Evolutionary conservation across 2,797 vertebrate species (phyloP), one percentile per base, ranked within the genome.

Genomic region (Mionectes olivaceus): DNA sequence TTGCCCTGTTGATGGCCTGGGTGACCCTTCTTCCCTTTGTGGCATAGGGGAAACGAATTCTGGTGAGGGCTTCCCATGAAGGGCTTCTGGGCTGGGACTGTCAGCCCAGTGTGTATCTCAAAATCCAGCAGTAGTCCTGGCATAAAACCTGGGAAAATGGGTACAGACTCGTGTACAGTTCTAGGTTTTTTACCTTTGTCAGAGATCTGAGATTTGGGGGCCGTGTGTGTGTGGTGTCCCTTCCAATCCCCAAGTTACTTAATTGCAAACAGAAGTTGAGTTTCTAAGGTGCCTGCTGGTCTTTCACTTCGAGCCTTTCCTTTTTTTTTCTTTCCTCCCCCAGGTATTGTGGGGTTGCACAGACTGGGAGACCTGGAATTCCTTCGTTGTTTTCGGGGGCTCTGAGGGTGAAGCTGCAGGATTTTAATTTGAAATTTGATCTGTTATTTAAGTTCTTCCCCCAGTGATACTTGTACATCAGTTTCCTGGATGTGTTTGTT

Each of bases 11-110:
- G 46, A 28, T 52, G 47, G 33, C 13, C n/a, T 71, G 19, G 5
- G 16, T 79, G 30, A 49, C 27, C 0, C 0, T 83, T 52, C 23
- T 22, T 43, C 4, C 17, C 22, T 18, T 6, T 11, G 14, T 0
- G 1, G 17, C 13, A 28, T 39, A 5, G 9, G 59, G 47, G 33
- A 85, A 43, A 33, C 43, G 56, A 52, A 0, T 11, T 2, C 16
- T n/a, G 18, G 9, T 55, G 47, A 23, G 19, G 22, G 9, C 64
- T 67, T 67, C 43, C 37, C 10, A 2, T 1, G 8, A 56, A 53
- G 49, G 23, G 13, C 9, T 57, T 61, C 76, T 86, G 52, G 3
- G 0, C 13, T 1, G 2, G 13, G 11, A 56, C 53, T 37, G 17
- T 49, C 89, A 84, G 3, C 67, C n/a, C 19, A 5, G 7, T 52